Evolutionary conservation across 2,113 vertebrate genomes (phyloP), one percentile per base, ranked within the genome.

Genomic region (Amazona vittata): DNA sequence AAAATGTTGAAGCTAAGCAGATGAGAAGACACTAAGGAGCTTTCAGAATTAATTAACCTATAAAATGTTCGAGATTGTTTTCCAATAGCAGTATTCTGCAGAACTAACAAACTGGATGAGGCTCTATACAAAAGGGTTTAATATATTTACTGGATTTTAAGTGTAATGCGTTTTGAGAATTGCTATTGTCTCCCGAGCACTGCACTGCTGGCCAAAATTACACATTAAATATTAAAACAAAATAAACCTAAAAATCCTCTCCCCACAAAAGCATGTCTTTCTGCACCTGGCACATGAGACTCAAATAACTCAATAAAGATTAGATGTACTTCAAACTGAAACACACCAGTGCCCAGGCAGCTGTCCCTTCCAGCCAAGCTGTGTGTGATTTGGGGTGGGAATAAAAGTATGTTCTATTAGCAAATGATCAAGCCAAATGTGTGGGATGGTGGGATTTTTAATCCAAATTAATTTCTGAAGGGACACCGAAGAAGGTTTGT

Each of bases 301-400:
- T 92, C 92, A 89, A 86, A 84, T 96, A 95, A 92, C 91, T 97
- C 92, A 55, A 71, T 93, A 91, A 94, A 96, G 95, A 96, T 94
- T 96, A 96, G 92, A 96, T 89, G 92, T 96, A 69, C 94, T 94
- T 95, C 44, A 41, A 46, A 83, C 77, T 89, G 73, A 94, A 95
- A n/a, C 65, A 84, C 52, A 8, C 65, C 24, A 20, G 86, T 94
- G 89, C 94, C 92, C 89, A 86, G 84, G 83, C 96, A 94, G 89
- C 92, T 95, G 90, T 94, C 84, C 86, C 84, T 91, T 84, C 77
- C 89, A 93, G 80, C 12, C 88, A 95, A 94, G 83, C 90, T 92
- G 92, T 46, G 44, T 75, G 74, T 82, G 90, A 96, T 96, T 83
- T 92, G 83, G 71, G 79, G 26, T 81, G 64, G 79, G 79, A 96